Evolutionary conservation across 2,888 invertebrate genomes (phyloP).

Genomic region (Spodoptera picta): DNA sequence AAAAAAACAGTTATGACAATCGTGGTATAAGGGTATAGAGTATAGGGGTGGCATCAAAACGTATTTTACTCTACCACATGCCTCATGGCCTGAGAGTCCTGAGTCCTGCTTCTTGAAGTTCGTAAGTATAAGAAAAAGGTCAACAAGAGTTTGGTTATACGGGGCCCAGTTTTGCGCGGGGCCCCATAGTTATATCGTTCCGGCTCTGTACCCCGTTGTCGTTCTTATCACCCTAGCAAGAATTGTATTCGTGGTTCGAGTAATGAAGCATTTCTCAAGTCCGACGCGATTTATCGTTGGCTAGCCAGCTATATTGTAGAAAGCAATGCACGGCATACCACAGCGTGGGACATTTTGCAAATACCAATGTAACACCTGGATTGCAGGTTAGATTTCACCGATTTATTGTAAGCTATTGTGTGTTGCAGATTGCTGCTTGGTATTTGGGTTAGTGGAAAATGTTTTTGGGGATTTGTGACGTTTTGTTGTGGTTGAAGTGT

Average conservation of each 20-base stretch:
- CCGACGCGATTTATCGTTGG: conserved; percentile 71
- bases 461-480: conserved; percentile 1
- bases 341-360: conserved; percentile 64
- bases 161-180: no score
- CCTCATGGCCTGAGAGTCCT: no score
- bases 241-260: conserved; percentile 57
- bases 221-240: conserved; percentile 52
- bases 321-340: conserved; percentile 59
- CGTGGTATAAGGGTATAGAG: no score
- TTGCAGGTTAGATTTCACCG: conserved; percentile 58
- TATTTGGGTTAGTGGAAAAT: conserved; percentile 37
- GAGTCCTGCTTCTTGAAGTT: no score
- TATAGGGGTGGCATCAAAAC: no score
- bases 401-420: conserved; percentile 56
- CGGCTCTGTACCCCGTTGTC: no score
- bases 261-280: conserved; percentile 76
- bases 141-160: no score
- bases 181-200: no score
- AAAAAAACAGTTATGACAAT: no score
- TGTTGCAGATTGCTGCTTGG: conserved; percentile 41
- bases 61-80: no score
- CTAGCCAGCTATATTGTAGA: conserved; percentile 67
- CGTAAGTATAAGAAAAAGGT: no score
- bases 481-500: no score
- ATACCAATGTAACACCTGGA: conserved; percentile 63